A percentile compares a stretch with the other conserved stretches of the same genome.
Evolutionary conservation across 1,140 invertebrate species (phyloP).

Genomic region (Sycophaga agraensis): DNA sequence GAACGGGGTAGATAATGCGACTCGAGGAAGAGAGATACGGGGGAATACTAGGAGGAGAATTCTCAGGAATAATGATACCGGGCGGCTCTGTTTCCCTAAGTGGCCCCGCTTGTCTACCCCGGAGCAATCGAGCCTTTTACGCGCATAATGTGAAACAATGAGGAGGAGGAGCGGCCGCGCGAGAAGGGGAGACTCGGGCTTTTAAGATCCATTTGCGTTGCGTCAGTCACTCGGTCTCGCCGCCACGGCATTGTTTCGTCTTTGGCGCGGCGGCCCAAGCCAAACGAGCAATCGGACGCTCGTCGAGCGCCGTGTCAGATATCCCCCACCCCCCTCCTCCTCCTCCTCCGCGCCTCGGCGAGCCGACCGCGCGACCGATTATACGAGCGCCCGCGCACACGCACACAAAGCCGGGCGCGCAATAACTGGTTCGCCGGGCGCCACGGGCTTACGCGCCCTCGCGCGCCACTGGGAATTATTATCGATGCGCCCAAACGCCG

Average conservation of each 20-base stretch:
- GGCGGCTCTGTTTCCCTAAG: constrained; percentile 9
- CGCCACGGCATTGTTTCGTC: constrained; percentile 10
- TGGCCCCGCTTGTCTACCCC: not conserved
- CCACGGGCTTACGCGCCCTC: too few species aligned
- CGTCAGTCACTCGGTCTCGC: constrained; percentile 14
- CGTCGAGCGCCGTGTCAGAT: not conserved
- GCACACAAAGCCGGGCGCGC: too few species aligned
- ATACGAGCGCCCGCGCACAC: too few species aligned
- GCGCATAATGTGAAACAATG: constrained; percentile 13
- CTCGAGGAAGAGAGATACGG: not conserved
- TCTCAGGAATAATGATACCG: constrained; percentile 14
- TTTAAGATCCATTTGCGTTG: constrained; percentile 17
- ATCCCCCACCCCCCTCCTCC: not conserved
- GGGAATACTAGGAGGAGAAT: constrained; percentile 9
- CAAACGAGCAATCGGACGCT: not conserved
- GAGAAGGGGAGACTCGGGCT: not conserved
- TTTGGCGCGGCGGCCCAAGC: not conserved
- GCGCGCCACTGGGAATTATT: too few species aligned
- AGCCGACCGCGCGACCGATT: too few species aligned
- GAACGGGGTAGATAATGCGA: constrained; percentile 18
- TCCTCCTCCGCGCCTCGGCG: not conserved
- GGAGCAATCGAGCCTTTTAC: constrained; percentile 6
- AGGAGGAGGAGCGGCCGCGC: not conserved
- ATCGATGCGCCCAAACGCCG: too few species aligned
- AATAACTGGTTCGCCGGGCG: too few species aligned